Evolutionary conservation across 2,888 invertebrate species (phyloP), one percentile per base, ranked within the genome.

Genomic region (Zygaena filipendulae): DNA sequence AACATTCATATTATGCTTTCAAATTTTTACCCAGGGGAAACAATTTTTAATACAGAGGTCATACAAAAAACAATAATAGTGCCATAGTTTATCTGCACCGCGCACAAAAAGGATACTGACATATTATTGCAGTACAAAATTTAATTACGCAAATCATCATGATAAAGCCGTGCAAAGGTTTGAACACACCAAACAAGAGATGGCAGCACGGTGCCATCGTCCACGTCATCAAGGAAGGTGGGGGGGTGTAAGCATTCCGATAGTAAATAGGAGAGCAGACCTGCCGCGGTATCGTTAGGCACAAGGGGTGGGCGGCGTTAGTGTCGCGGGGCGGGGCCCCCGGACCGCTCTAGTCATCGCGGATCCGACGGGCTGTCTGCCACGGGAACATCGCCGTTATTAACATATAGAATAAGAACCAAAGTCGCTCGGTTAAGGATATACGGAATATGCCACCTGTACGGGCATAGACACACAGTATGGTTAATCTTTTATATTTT

Each of bases 311-410:
- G 57, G 52, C 54, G 59, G 60, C 63, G 70, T 59, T 71, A 70
- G 66, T 59, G 68, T 45, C 63, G 66, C 56, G 68, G 50, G 52
- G 59, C 53, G 54, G 67, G 53, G 59, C 68, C 70, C 60, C 70
- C 67, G 62, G 70, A 54, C 63, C 71, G 68, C 69, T 69, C 79
- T 80, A 79, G 80, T 81, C 81, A 81, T 81, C 80, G 81, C 67
- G 71, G 47, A 52, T 77, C 79, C 61, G 74, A 64, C 57, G 62
- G 60, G 52, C 71, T 70, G 54, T 64, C 67, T 68, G 62, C 46
- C 48, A 38, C 39, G 42, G 40, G 43, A 45, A 51, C 46, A 41
- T 30, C 29, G 29, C 32, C 35, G 30, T 37, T 38, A n/a, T n/a
- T n/a, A n/a, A n/a, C n/a, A n/a, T n/a, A n/a, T n/a, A 40, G 31